Evolutionary conservation across 1,140 invertebrate species (phyloP), one percentile per base, ranked within the genome.

Genomic region (Platyura marginata): DNA sequence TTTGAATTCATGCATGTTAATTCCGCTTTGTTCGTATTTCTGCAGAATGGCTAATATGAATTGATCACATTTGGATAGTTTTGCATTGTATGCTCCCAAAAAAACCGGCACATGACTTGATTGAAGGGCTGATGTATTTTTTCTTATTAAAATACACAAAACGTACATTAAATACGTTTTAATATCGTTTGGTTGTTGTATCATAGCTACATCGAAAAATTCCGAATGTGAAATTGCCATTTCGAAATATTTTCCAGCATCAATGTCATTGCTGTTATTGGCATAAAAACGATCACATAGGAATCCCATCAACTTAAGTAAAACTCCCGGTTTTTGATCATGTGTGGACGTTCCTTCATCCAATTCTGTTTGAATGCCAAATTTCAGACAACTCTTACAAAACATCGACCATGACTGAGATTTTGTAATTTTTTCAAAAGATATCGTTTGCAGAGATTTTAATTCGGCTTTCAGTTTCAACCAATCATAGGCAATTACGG

Each of bases 171-270:
- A 50, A 52, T 71, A 62, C 2, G 65, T 64, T 52, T 75, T 74
- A 6, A 66, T 65, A 35, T 68, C 65, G 34, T 21, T 51, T 64
- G 57, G 57, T 66, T 46, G 47, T 64, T 51, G 21, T 58, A 48
- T 67, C 3, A 77, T 47, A 63, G 79, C 70, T 1, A 76, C 64
- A 48, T 78, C 75, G 23, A 78, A 59, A 55, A 80, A 81, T 49
- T 79, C 75, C 0, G 79, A 81, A 63, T 83, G 79, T 1, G 75
- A 74, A 11, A 71, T 70, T n/a, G 73, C 67, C 78, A 81, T 79
- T 48, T 81, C 77, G 46, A 79, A 76, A 21, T 81, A 53, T 11
- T 65, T 64, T 15, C 64, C 63, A 0, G 67, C 61, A 46, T 75
- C 69, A 8, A 70, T 63, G 39, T 70, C 56, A 10, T 65, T 49